Conservation (phyloP, 2,888 invertebrate species). For the Drosophila buzzatii region DNA sequence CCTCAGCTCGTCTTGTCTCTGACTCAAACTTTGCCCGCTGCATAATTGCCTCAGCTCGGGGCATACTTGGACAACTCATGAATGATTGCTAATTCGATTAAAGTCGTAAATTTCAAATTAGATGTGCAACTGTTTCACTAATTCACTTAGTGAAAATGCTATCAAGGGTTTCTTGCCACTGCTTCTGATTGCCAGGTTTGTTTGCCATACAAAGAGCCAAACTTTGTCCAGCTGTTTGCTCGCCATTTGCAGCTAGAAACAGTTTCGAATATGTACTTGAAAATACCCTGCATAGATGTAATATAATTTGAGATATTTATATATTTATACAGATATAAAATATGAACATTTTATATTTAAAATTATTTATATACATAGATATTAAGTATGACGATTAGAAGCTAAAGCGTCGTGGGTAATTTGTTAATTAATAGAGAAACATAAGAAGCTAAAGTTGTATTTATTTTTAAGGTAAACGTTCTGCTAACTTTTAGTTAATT, state of each 20-base stretch:
- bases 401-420: no score
- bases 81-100: background rate
- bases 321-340: no score
- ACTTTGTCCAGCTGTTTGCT: background rate
- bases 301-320: no score
- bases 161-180: background rate
- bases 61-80: background rate
- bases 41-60: background rate
- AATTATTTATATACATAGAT: no score
- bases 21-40: background rate
- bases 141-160: slow-evolving; percentile 4
- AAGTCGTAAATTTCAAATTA: slow-evolving; percentile 2
- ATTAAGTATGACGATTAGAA: no score
- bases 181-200: background rate
- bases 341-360: no score
- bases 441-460: no score
- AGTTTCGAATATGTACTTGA: background rate
- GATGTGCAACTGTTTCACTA: slow-evolving; percentile 1
- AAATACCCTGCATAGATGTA: background rate
- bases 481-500: no score
- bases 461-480: no score
- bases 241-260: no score
- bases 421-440: no score
- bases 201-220: background rate
- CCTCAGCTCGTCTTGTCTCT: background rate